Percentiles rank a stretch among this genome's conserved stretches.
Conservation (phyloP, 92 coral and sea anemone genomes). For the Phenganax subtilis region DNA sequence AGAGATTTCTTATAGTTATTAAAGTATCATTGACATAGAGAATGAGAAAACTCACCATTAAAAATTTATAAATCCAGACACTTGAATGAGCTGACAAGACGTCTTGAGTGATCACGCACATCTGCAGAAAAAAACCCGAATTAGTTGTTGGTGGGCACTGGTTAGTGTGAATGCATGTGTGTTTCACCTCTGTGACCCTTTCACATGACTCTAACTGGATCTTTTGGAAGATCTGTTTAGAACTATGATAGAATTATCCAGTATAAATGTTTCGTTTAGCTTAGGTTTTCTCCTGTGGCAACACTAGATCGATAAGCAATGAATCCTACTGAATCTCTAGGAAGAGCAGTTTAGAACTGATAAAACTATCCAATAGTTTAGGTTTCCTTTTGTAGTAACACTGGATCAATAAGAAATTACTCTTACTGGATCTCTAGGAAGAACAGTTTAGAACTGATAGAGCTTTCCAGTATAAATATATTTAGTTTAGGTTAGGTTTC, state of each 20-base stretch:
- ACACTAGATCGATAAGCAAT: too few species aligned
- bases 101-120: too few species aligned
- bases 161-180: neutral
- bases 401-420: neutral
- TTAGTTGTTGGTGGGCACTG: neutral
- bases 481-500: slow-evolving; percentile 3
- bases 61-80: too few species aligned
- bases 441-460: neutral
- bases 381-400: too few species aligned
- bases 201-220: neutral
- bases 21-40: too few species aligned
- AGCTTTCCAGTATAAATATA: neutral
- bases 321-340: too few species aligned
- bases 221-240: neutral
- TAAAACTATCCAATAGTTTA: too few species aligned
- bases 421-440: slow-evolving; percentile 4
- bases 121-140: neutral
- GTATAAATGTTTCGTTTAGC: slow-evolving; percentile 1
- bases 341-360: too few species aligned
- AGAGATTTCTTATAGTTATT: too few species aligned
- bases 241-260: neutral
- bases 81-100: too few species aligned
- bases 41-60: too few species aligned
- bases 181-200: neutral
- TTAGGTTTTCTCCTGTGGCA: neutral